Conservation (phyloP, 2,888 invertebrate species). For the Anaspis maculata region DNA sequence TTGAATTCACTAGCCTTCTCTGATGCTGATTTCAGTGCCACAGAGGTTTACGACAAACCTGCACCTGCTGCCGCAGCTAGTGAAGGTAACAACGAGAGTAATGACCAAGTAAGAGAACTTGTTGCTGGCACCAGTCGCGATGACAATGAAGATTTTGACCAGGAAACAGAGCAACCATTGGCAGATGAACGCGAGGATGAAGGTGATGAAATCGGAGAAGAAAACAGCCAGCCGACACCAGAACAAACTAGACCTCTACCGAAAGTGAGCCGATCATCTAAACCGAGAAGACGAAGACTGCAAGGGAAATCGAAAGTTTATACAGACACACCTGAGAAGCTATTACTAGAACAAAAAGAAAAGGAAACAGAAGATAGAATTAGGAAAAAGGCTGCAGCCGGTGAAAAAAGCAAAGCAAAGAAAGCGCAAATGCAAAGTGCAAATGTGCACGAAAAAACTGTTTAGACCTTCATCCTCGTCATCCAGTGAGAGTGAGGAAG, state of each 20-base stretch:
- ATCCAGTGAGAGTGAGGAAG: no score
- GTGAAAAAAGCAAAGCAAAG: no score
- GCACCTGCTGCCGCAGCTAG: conserved; percentile 14
- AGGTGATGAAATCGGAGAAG: no score
- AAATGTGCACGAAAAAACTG: no score
- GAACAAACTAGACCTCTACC: conserved; percentile 7
- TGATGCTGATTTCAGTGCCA: conserved; percentile 13
- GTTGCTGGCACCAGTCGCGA: not conserved
- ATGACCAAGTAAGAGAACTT: not conserved
- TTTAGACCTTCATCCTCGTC: no score
- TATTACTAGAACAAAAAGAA: conserved; percentile 2
- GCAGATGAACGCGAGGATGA: no score
- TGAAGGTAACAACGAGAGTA: not conserved
- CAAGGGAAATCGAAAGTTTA: conserved; percentile 12
- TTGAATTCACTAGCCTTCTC: conserved; percentile 16
- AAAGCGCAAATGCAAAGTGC: no score
- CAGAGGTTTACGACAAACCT: conserved; percentile 9
- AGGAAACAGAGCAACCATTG: not conserved
- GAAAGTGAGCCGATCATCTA: conserved; percentile 10
- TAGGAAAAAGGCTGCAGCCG: not conserved
- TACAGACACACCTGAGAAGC: conserved; percentile 18
- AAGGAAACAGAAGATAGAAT: not conserved
- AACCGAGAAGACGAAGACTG: conserved; percentile 8
- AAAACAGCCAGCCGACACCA: no score
- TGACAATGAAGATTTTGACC: not conserved